These are phyloP conservation scores for Protobothrops flavoviridis DNA, from an alignment of 2,113 vertebrate genomes.

Conservation along the genomic window DNA sequence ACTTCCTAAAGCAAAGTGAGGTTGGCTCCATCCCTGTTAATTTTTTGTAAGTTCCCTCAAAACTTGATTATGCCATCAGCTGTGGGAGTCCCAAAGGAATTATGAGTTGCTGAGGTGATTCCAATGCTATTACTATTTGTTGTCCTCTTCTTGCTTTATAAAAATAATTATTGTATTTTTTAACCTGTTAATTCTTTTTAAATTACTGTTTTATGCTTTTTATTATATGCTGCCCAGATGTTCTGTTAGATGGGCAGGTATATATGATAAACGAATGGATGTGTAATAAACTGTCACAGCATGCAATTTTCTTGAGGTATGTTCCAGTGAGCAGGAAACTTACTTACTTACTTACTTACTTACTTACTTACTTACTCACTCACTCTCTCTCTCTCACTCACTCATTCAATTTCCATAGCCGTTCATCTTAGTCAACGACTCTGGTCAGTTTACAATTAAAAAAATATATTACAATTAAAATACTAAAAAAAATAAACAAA, in stretches of 20 bases:
- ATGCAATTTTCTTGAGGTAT: accelerated
- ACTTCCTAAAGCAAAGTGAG: neutral
- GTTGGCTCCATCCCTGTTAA: neutral
- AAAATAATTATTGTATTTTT: neutral
- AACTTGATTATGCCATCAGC: neutral
- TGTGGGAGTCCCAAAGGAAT: neutral
- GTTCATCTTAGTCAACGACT: neutral
- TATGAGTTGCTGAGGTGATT: neutral
- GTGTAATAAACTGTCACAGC: neutral
- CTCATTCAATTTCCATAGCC: too few species aligned
- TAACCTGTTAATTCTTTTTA: neutral
- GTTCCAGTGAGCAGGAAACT: conserved; percentile 15
- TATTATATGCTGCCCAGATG: neutral
- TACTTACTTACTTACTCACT: too few species aligned
- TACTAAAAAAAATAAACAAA: too few species aligned
- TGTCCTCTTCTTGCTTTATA: neutral
- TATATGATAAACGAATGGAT: neutral
- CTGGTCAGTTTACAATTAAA: neutral
- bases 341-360: too few species aligned
- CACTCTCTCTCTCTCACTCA: too few species aligned
- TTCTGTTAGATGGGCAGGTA: neutral
- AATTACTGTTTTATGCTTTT: neutral
- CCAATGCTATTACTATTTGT: neutral
- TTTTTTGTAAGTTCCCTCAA: neutral
- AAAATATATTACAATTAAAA: too few species aligned